Conservation (phyloP, 2,113 vertebrate genomes). For the Eudyptes chrysolophus region DNA sequence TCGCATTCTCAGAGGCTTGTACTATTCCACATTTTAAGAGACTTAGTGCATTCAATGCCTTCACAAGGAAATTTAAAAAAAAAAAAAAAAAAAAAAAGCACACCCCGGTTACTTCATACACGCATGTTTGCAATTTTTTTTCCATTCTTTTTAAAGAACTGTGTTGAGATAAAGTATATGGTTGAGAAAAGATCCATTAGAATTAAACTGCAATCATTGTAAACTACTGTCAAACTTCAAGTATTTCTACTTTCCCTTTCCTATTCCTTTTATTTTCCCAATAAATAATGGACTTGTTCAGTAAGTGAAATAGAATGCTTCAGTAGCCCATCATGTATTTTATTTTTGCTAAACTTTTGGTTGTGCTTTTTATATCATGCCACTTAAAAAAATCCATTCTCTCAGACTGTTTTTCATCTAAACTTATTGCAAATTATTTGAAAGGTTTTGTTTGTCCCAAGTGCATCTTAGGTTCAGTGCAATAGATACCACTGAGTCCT, state of each 20-base stretch:
- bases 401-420: neutral
- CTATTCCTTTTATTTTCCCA: neutral
- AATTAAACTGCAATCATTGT: constrained; percentile 3
- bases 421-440: constrained; percentile 22
- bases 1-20: neutral
- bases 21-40: neutral
- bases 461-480: neutral
- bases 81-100: neutral
- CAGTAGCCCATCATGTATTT: neutral
- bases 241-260: neutral
- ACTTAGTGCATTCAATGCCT: neutral
- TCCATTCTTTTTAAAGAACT: neutral
- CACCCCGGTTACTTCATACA: neutral
- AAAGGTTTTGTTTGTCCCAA: constrained; percentile 4
- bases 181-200: neutral
- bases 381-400: neutral
- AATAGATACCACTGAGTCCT: neutral
- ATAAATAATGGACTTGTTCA: neutral
- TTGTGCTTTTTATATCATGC: neutral
- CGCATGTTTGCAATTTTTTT: neutral
- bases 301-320: neutral
- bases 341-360: neutral
- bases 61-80: neutral
- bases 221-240: neutral
- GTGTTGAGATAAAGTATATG: neutral